A percentile compares a stretch with the other conserved stretches of the same genome.
Conservation (phyloP, 2,797 vertebrate genomes). For the Botia almorhae region DNA sequence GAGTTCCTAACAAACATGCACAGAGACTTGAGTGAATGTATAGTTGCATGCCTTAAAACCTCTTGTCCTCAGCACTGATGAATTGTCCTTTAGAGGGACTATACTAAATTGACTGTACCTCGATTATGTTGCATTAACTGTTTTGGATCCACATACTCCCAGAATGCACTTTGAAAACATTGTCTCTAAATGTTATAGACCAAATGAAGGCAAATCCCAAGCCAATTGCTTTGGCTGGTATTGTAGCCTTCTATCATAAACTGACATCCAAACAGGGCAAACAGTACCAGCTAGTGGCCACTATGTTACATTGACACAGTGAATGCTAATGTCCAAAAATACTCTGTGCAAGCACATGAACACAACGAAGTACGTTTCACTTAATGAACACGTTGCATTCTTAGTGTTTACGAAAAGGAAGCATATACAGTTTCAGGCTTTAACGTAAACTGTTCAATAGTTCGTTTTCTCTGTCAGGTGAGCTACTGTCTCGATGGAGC, state of each 20-base stretch:
- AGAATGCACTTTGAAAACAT: conserved; percentile 21
- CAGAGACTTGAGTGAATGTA: conserved; percentile 77
- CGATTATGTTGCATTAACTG: conserved; percentile 69
- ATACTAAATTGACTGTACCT: conserved; percentile 70
- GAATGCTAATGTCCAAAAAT: not conserved
- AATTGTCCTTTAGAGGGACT: conserved; percentile 16
- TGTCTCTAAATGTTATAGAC: not conserved
- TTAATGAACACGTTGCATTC: not conserved
- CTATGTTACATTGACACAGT: not conserved
- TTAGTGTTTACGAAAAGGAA: not conserved
- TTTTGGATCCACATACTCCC: conserved; percentile 65
- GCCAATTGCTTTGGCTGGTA: not conserved
- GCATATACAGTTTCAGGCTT: not conserved
- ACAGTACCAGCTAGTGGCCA: not conserved
- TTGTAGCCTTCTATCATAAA: not conserved
- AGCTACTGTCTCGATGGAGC: not conserved
- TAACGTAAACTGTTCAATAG: not conserved
- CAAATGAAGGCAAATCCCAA: conserved; percentile 26
- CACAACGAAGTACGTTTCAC: not conserved
- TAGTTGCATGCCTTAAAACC: conserved; percentile 79
- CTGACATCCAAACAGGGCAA: conserved; percentile 5
- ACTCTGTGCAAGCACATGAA: not conserved
- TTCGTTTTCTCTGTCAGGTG: not conserved
- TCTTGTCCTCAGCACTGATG: conserved; percentile 55
- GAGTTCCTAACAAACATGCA: conserved; percentile 46